phyloP scores from a whole-genome alignment of 35 echinoderm and acorn worm genomes.

The Acanthaster planci region DNA sequence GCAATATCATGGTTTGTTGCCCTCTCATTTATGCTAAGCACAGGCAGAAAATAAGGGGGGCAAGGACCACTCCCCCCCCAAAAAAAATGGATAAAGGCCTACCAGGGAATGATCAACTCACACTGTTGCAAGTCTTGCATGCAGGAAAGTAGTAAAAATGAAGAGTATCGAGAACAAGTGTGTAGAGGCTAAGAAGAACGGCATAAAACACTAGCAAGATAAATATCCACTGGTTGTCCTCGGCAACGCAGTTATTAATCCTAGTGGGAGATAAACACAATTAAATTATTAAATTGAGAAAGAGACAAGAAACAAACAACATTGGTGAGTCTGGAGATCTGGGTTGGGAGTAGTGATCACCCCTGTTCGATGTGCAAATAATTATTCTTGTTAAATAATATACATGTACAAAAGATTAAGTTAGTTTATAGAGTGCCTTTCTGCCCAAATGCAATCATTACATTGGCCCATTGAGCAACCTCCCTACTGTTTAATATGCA shows the following conservation, averaged over 20 bases:
- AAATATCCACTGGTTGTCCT: slow-evolving; percentile 96
- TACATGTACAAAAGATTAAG: no score
- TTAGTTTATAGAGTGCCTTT: no score
- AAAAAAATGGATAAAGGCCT: no score
- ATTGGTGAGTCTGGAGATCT: no score
- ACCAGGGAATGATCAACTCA: slow-evolving; percentile 33
- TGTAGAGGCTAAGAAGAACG: slow-evolving; percentile 54
- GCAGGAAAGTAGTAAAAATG: slow-evolving; percentile 85
- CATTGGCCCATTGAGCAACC: no score
- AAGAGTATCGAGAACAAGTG: slow-evolving; percentile 50
- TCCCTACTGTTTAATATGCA: no score
- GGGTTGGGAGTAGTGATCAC: no score
- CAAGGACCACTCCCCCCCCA: background rate
- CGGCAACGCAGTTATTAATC: slow-evolving; percentile 95
- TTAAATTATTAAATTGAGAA: background rate
- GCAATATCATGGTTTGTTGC: background rate
- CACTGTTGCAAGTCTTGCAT: slow-evolving; percentile 74
- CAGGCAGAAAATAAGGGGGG: background rate
- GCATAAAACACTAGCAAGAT: slow-evolving; percentile 81
- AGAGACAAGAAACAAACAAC: background rate
- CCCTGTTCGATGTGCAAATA: no score
- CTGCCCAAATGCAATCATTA: no score
- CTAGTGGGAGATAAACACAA: slow-evolving; percentile 42
- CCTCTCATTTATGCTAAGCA: background rate
- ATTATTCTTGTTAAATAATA: no score